phyloP scores from a whole-genome alignment of 1,140 invertebrate genomes.

The Leptinotarsa undecemlineata region DNA sequence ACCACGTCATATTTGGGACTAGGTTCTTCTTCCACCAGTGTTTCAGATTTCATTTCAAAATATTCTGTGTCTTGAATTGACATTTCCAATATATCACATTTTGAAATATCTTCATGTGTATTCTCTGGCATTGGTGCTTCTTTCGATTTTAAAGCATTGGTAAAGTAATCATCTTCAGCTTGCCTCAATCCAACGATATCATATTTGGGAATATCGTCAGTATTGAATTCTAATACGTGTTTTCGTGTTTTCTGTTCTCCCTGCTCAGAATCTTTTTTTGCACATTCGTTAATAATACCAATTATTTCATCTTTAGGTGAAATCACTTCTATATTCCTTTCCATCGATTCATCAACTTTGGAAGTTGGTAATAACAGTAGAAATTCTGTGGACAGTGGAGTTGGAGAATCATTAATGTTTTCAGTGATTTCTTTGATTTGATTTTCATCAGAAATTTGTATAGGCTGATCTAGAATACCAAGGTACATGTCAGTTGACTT shows the following conservation, averaged over 20 bases:
- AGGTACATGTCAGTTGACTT: conserved; percentile 58
- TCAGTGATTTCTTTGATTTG: not conserved
- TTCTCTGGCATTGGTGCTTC: not conserved
- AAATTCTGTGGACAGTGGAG: no score
- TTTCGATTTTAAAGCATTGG: not conserved
- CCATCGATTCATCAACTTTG: no score
- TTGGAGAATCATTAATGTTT: not conserved
- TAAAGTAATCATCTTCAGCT: not conserved
- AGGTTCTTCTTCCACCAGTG: not conserved
- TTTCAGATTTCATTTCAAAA: conserved; percentile 9
- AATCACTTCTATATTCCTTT: no score
- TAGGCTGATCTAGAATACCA: conserved; percentile 60
- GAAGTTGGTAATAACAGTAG: no score
- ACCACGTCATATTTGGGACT: conserved; percentile 9
- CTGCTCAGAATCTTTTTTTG: not conserved
- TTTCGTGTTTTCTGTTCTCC: not conserved
- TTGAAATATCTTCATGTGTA: not conserved
- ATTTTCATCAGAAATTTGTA: conserved; percentile 48
- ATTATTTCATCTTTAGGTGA: no score
- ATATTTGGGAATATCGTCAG: conserved; percentile 1
- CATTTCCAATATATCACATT: conserved; percentile 2
- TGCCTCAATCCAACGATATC: conserved; percentile 11
- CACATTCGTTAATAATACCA: no score
- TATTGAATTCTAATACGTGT: not conserved
- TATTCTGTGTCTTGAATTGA: not conserved